These are phyloP conservation scores for Xiphorhynchus elegans DNA, from an alignment of 2,113 vertebrate species.

Conservation along the genomic window DNA sequence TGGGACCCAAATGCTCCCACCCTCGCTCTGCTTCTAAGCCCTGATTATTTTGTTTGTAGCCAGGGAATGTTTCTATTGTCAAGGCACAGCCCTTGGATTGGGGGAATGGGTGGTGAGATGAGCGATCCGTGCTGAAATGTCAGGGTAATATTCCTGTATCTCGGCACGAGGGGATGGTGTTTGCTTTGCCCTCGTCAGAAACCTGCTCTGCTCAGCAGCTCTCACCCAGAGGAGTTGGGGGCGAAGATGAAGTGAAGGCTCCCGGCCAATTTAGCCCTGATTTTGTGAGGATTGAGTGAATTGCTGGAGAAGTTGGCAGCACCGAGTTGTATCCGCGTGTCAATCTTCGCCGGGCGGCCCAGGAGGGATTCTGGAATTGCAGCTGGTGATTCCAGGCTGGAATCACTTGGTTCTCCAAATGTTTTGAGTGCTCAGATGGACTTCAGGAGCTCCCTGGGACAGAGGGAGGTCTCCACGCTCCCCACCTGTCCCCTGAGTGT, in stretches of 20 bases:
- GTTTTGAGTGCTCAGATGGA: accelerated
- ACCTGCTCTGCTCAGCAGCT: not conserved
- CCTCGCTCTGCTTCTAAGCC: slow-evolving; percentile 5
- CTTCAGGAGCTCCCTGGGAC: not conserved
- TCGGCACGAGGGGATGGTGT: not conserved
- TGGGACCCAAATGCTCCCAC: not conserved
- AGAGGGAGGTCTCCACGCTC: not conserved
- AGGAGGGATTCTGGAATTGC: not conserved
- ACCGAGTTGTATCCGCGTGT: not conserved
- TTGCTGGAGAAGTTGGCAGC: not conserved
- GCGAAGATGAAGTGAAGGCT: slow-evolving; percentile 35
- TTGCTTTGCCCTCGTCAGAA: slow-evolving; percentile 49
- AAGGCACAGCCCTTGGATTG: not conserved
- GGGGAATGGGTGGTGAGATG: not conserved
- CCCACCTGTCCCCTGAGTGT: not conserved
- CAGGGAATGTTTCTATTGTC: slow-evolving; percentile 51
- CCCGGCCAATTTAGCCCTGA: not conserved
- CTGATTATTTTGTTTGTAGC: slow-evolving; percentile 58
- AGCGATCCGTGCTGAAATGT: slow-evolving; percentile 47
- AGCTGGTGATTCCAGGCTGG: not conserved
- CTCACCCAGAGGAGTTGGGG: slow-evolving; percentile 16
- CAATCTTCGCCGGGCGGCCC: not conserved
- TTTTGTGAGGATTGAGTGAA: slow-evolving; percentile 7
- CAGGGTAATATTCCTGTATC: slow-evolving; percentile 52
- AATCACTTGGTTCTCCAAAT: not conserved